Evolutionary conservation across 2,888 invertebrate genomes (phyloP), one percentile per base, ranked within the genome.

Genomic region (Chrysotoxum bicinctum): DNA sequence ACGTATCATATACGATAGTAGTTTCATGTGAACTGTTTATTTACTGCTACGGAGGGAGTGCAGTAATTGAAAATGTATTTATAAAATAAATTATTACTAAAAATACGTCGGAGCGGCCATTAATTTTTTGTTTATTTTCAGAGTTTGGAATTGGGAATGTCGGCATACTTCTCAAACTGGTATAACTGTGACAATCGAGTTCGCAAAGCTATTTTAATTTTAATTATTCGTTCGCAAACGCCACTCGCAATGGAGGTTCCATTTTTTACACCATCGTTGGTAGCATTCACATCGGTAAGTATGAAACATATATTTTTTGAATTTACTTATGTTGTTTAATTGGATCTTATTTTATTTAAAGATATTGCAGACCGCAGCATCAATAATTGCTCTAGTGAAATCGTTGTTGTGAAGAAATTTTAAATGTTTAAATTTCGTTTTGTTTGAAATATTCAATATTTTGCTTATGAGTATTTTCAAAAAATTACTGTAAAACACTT

Each of bases 231-330:
- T 23, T 89, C 91, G 50, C 91, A 91, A 74, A 89, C 89, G 70
- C 88, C 90, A 62, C 89, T 89, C 84, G 88, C 88, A 84, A 90
- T 91, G 88, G 87, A 88, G 45, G 90, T 90, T 45, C 91, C 91
- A 73, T 91, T 91, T 89, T 91, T 91, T 88, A 89, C 90, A 68
- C 90, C 91, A 79, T 90, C 91, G 0, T 76, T 91, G 88, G 86
- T 89, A 77, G 88, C 89, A 70, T 91, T 91, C 82, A 89, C 89
- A 32, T 88, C 90, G 88, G 91, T 91, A 88, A 3, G 12, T 26
- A 4, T 26, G 26, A 26, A 5, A 26, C 4, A 26, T 3, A 6
- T 26, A 6, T 26, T 7, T 26, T 26, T 26, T 0, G 7, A 26
- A 26, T 7, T 2, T n/a, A n/a, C n/a, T 2, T 26, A 26, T 26